Evolutionary conservation across 1,140 invertebrate genomes (phyloP).

Genomic region (Eubasilissa regina): DNA sequence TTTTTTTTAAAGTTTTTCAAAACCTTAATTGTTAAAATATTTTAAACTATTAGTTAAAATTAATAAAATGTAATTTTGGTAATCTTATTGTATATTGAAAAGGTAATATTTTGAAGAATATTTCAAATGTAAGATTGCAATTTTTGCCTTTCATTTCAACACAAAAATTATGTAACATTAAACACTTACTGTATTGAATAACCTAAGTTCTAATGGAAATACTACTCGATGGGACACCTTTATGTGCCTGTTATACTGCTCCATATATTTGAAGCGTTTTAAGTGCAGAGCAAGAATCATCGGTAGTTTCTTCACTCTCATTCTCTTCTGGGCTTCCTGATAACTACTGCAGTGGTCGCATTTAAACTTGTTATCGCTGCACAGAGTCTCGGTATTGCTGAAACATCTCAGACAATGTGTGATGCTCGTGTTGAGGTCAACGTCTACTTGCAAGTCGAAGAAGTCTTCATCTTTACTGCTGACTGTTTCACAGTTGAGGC

Average conservation of each 20-base stretch:
- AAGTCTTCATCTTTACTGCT: conserved; percentile 99
- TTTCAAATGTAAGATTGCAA: neutral
- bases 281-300: conserved; percentile 98
- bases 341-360: conserved; percentile 99
- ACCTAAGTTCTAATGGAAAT: conserved; percentile 96
- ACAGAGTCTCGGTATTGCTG: conserved; percentile 98
- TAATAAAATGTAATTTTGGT: no score
- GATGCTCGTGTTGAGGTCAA: conserved; percentile 99
- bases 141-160: neutral
- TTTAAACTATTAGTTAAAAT: no score
- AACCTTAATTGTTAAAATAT: neutral
- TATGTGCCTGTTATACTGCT: conserved; percentile 98
- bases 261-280: conserved; percentile 99
- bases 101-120: no score
- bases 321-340: conserved; percentile 97
- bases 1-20: neutral
- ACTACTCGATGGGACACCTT: conserved; percentile 99
- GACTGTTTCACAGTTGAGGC: conserved; percentile 99
- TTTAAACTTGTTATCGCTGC: conserved; percentile 99
- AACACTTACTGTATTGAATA: conserved; percentile 95
- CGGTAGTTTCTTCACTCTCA: conserved; percentile 98
- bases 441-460: conserved; percentile 98
- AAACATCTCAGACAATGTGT: conserved; percentile 98
- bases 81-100: no score
- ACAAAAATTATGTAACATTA: neutral